Conservation (phyloP, 2,888 invertebrate genomes). For the Coleophora deauratella region DNA sequence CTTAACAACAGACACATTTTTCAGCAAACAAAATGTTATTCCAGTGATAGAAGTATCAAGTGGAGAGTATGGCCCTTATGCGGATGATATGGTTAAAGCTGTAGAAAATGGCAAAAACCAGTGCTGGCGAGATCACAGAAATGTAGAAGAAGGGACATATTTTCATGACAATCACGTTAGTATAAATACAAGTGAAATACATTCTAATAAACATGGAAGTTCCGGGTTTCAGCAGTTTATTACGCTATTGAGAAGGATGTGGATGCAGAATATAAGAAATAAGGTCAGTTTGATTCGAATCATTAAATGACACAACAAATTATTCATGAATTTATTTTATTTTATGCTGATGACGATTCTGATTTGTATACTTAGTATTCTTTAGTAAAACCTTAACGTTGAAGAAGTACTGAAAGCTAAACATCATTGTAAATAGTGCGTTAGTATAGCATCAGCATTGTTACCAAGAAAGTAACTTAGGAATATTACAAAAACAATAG, state of each 20-base stretch:
- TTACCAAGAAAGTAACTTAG: too few relatives aligned
- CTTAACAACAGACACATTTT: too few relatives aligned
- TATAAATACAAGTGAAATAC: conserved; percentile 55
- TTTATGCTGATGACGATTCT: too few relatives aligned
- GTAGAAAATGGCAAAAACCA: conserved; percentile 78
- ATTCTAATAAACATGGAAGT: conserved; percentile 70
- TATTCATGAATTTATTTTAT: too few relatives aligned
- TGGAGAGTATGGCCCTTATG: conserved; percentile 85
- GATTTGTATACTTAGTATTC: too few relatives aligned
- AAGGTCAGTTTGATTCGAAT: conserved; percentile 50
- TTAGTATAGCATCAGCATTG: too few relatives aligned
- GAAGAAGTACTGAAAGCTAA: too few relatives aligned
- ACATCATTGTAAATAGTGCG: too few relatives aligned
- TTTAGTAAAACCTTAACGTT: too few relatives aligned
- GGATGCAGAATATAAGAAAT: conserved; percentile 83
- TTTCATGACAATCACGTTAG: conserved; percentile 56
- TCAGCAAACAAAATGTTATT: neutral
- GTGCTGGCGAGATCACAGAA: conserved; percentile 62
- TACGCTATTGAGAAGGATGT: conserved; percentile 79
- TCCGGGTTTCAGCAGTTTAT: conserved; percentile 79
- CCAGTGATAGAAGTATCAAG: conserved; percentile 88
- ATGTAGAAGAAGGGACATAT: conserved; percentile 14
- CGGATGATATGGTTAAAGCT: conserved; percentile 79
- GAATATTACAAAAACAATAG: too few relatives aligned
- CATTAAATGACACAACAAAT: too few relatives aligned